These are phyloP conservation scores for Camponotus fellah DNA, from an alignment of 2,888 invertebrate species.

Conservation along the genomic window DNA sequence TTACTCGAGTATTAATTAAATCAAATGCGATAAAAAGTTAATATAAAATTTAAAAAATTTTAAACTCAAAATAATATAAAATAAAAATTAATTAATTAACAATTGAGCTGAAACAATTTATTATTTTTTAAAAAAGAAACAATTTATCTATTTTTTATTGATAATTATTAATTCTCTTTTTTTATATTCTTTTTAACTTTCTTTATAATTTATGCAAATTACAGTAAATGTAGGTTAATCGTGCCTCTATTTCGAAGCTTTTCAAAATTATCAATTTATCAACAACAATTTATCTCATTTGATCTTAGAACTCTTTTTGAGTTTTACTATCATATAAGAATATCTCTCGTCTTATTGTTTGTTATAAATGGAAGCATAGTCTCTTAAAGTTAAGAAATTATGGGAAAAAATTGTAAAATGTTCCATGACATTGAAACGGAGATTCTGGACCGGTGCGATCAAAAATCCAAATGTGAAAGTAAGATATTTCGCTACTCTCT, in stretches of 20 bases:
- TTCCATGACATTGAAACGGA: slow-evolving; percentile 30
- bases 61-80: neutral
- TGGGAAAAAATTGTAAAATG: neutral
- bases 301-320: neutral
- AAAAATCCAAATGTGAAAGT: slow-evolving; percentile 65
- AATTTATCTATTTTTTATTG: too few relatives aligned
- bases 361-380: neutral
- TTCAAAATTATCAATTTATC: too few relatives aligned
- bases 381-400: slow-evolving; percentile 6
- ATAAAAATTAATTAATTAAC: neutral
- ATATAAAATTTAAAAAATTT: neutral
- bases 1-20: neutral
- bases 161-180: too few relatives aligned
- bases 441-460: slow-evolving; percentile 32
- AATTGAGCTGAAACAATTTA: neutral
- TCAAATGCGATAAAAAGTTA: slow-evolving; percentile 3
- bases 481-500: slow-evolving; percentile 47
- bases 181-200: too few relatives aligned
- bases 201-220: too few relatives aligned
- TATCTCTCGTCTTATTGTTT: neutral
- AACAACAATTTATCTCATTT: neutral
- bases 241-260: too few relatives aligned
- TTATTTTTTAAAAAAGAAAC: neutral
- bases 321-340: neutral
- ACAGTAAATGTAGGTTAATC: too few relatives aligned